A percentile compares a stretch with the other conserved stretches of the same genome.
Conservation (phyloP, 2,113 vertebrate genomes). For the Myrmecophaga tridactyla region DNA sequence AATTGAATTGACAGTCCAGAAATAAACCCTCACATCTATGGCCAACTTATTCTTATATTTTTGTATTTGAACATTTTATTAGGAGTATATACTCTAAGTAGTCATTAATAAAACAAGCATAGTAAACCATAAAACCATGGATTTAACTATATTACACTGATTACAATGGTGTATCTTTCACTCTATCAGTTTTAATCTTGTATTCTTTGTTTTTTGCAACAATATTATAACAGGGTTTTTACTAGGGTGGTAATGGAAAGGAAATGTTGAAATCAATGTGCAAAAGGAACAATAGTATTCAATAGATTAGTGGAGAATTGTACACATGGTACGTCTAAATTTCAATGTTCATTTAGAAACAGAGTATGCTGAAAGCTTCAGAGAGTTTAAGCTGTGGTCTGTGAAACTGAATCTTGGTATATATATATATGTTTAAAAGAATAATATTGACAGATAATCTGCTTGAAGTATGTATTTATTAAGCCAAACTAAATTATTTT, state of each 20-base stretch:
- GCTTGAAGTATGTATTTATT: neutral
- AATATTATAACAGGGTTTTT: neutral
- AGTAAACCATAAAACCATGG: neutral
- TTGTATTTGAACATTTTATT: constrained; percentile 40
- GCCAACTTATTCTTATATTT: neutral
- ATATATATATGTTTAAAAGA: constrained; percentile 5
- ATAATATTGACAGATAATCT: constrained; percentile 4
- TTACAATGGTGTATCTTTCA: neutral
- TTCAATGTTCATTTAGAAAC: neutral
- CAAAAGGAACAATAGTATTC: constrained; percentile 28
- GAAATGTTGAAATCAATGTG: neutral
- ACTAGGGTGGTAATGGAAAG: neutral
- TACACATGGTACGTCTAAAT: neutral
- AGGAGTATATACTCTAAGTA: neutral
- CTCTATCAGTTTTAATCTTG: neutral
- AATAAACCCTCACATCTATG: no score
- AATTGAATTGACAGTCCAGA: no score
- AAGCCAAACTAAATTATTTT: constrained; percentile 20
- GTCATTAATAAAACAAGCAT: constrained; percentile 7
- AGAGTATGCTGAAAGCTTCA: neutral
- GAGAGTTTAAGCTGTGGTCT: constrained; percentile 11
- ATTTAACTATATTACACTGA: neutral
- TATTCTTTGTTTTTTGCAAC: neutral
- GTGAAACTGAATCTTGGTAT: constrained; percentile 3
- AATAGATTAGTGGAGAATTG: constrained; percentile 30